phyloP scores from a whole-genome alignment of 2,888 invertebrate species.

The Sphecodes monilicornis region DNA sequence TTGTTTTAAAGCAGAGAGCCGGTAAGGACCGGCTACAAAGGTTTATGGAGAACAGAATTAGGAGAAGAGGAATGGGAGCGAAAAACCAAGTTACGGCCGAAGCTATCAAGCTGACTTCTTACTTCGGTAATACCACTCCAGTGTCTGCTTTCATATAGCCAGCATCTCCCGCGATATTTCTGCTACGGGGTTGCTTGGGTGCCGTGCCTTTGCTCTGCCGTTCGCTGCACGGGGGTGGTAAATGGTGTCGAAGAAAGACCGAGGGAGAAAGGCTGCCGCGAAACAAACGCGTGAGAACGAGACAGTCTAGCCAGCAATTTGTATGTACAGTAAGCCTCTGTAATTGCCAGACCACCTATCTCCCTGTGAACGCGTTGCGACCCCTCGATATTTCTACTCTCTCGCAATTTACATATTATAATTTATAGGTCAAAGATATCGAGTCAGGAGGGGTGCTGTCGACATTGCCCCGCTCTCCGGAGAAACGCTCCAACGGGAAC shows the following conservation, averaged over 20 bases:
- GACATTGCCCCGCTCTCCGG: constrained; percentile 34
- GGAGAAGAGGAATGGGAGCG: constrained; percentile 41
- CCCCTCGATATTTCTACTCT: constrained; percentile 55
- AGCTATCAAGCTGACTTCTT: constrained; percentile 70
- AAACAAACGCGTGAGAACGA: constrained; percentile 20
- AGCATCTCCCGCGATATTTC: constrained; percentile 58
- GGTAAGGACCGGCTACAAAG: constrained; percentile 36
- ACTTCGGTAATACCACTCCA: constrained; percentile 70
- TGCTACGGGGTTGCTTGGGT: constrained; percentile 27
- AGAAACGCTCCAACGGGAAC: constrained; percentile 37
- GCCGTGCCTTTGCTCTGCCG: neutral
- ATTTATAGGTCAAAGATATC: constrained; percentile 78
- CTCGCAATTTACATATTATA: constrained; percentile 78
- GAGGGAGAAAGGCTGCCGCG: neutral
- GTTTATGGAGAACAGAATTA: constrained; percentile 57
- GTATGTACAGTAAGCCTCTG: constrained; percentile 79
- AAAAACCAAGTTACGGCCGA: constrained; percentile 66
- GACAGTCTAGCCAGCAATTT: constrained; percentile 67
- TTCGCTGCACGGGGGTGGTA: constrained; percentile 45
- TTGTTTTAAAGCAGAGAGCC: constrained; percentile 33
- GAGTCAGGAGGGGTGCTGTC: constrained; percentile 46
- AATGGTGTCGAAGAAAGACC: constrained; percentile 59
- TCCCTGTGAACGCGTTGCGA: constrained; percentile 64
- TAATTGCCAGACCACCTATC: constrained; percentile 78
- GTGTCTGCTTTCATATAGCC: constrained; percentile 68